Base-by-base conservation (phyloP, 2,113 vertebrate genomes). In the Pica pica region DNA sequence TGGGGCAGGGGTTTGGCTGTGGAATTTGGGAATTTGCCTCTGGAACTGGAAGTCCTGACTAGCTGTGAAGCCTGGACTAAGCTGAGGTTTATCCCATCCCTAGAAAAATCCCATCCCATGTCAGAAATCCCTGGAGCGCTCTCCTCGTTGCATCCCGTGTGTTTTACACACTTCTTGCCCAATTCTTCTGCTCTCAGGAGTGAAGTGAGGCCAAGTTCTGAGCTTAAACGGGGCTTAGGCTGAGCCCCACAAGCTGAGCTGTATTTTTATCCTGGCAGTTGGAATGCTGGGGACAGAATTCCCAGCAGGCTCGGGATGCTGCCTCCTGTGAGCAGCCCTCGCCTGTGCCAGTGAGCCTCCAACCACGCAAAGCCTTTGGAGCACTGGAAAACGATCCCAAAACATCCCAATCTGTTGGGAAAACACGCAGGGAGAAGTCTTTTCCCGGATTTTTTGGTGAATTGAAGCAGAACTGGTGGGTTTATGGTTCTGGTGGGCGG, bases 391-490 rank as follows among this genome's bases (percentile, higher is more conserved):
- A 41, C 2, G 4, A 41, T 35, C 75, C 5, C 4, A 47, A 22
- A 69, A 20, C 31, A 2, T 31, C 30, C 0, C 11, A 23, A 8
- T 20, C 53, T 47, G 69, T 28, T 42, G 19, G 18, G 18, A 16
- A 81, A 57, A 46, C 5, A 0, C 6, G 4, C 2, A 6, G 47
- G 44, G 69, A 52, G n/a, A 28, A 83, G 30, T 5, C 64, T 55
- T 23, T n/a, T 37, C 64, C 35, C 55, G 71, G 73, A 28, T 39
- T 70, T 31, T 89, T 80, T 77, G 83, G 81, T 92, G 95, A 77
- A 57, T 77, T 73, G 71, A 85, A 83, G 80, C 46, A n/a, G 76
- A 95, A 41, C 65, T 69, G 77, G 81, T 77, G 18, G 93, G 63
- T 86, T 94, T 81, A 21, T 81, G 81, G 4, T 44, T 74, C 59